Percentiles rank a stretch among this genome's conserved stretches.
Conservation (phyloP, 1,140 invertebrate genomes). For the Lasioglossum baleicum region DNA sequence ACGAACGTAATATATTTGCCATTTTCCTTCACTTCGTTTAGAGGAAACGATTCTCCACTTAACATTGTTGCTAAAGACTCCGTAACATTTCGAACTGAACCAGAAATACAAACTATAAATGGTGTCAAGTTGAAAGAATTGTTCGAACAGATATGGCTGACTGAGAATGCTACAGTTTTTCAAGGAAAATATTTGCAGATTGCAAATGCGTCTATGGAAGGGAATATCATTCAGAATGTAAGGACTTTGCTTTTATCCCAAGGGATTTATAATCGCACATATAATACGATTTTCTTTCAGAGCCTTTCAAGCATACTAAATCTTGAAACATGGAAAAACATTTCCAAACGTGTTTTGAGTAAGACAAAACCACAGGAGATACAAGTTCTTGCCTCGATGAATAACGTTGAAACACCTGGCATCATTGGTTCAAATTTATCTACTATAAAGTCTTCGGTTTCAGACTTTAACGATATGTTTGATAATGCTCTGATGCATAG, state of each 20-base stretch:
- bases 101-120: slow-evolving; percentile 61
- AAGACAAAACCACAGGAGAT: slow-evolving; percentile 68
- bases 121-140: slow-evolving; percentile 51
- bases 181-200: slow-evolving; percentile 47
- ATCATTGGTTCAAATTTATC: slow-evolving; percentile 53
- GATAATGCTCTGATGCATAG: slow-evolving; percentile 63
- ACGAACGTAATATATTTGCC: slow-evolving; percentile 25
- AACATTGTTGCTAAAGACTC: slow-evolving; percentile 52
- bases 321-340: slow-evolving; percentile 50
- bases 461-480: slow-evolving; percentile 59
- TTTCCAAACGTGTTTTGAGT: slow-evolving; percentile 62
- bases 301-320: slow-evolving; percentile 11
- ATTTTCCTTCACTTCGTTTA: neutral
- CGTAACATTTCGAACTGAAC: slow-evolving; percentile 62
- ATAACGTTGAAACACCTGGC: slow-evolving; percentile 38
- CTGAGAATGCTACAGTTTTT: slow-evolving; percentile 46
- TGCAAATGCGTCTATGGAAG: slow-evolving; percentile 35
- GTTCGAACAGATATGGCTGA: slow-evolving; percentile 62
- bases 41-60: neutral
- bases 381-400: slow-evolving; percentile 41
- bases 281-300: slow-evolving; percentile 36
- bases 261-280: neutral
- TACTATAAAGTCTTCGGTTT: slow-evolving; percentile 43
- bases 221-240: slow-evolving; percentile 19
- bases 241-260: slow-evolving; percentile 17